Percentiles rank a stretch among this genome's conserved stretches.
phyloP scores from a whole-genome alignment of 2,113 vertebrate genomes.

The Hepsetus odoe region DNA sequence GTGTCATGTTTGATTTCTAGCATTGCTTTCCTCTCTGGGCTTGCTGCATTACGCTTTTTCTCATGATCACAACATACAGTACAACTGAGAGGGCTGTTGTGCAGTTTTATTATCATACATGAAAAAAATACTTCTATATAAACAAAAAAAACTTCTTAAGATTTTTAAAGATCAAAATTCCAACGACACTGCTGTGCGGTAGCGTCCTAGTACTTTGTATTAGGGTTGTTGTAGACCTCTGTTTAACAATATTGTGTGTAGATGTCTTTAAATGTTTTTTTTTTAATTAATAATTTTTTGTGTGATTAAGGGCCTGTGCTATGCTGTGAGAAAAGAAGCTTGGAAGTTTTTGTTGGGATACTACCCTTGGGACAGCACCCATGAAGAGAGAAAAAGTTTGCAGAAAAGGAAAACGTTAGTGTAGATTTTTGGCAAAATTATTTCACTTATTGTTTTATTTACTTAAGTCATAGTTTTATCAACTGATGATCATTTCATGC shows the following conservation, averaged over 20 bases:
- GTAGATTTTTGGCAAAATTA: background rate
- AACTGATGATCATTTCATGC: background rate
- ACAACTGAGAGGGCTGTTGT: too few relatives aligned
- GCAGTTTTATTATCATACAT: background rate
- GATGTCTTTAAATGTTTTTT: background rate
- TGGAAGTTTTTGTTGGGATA: slow-evolving; percentile 96
- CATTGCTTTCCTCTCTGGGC: too few relatives aligned
- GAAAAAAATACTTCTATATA: background rate
- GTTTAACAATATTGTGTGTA: too few relatives aligned
- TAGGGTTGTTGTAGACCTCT: too few relatives aligned
- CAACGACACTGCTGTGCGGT: background rate
- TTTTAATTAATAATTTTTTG: background rate
- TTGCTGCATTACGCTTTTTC: background rate
- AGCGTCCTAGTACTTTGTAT: too few relatives aligned
- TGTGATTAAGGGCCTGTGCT: slow-evolving; percentile 83
- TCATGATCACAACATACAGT: background rate
- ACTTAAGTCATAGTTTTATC: background rate
- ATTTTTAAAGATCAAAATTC: background rate
- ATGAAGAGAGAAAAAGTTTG: slow-evolving; percentile 85
- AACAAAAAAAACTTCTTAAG: background rate
- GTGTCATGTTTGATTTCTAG: too few relatives aligned
- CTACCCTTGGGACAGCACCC: slow-evolving; percentile 90
- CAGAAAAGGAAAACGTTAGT: slow-evolving; percentile 89
- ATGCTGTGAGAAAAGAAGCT: slow-evolving; percentile 86
- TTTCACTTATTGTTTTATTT: background rate